phyloP scores from a whole-genome alignment of 2,888 invertebrate species.

The Opisthograptis luteolata region DNA sequence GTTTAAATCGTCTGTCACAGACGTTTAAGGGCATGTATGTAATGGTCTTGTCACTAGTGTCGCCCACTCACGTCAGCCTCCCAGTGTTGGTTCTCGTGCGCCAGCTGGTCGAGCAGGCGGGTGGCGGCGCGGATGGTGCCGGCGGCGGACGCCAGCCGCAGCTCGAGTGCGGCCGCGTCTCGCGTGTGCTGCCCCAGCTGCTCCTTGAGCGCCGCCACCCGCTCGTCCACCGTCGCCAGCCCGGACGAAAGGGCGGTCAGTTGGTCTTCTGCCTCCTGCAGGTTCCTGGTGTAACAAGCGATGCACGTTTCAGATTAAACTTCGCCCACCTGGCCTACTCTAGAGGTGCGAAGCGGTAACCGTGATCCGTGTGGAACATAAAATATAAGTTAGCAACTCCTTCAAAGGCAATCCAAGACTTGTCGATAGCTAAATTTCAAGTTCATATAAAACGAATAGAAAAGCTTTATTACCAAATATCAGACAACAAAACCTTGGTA shows the following conservation, averaged over 20 bases:
- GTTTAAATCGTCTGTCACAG: too few species aligned
- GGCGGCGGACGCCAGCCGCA: constrained; percentile 90
- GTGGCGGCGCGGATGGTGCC: constrained; percentile 90
- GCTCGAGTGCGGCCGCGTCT: constrained; percentile 96
- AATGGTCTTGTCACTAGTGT: neutral
- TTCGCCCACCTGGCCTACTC: too few species aligned
- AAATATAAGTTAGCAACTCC: too few species aligned
- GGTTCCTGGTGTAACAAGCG: constrained; percentile 82
- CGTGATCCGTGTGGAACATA: too few species aligned
- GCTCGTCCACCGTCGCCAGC: constrained; percentile 91
- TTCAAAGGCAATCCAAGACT: too few species aligned
- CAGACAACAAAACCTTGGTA: too few species aligned
- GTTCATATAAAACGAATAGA: too few species aligned
- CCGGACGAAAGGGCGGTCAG: constrained; percentile 91
- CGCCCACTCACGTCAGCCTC: constrained; percentile 73
- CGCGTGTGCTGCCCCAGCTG: constrained; percentile 94
- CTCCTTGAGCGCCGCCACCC: constrained; percentile 90
- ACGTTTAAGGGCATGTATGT: too few species aligned
- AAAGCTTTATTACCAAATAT: too few species aligned
- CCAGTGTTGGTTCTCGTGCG: constrained; percentile 96
- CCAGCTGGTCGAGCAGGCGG: constrained; percentile 92
- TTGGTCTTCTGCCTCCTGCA: constrained; percentile 92
- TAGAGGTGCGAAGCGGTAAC: too few species aligned
- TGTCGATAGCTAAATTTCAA: too few species aligned
- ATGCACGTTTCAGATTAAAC: too few species aligned